Percentiles rank a stretch among this genome's conserved stretches.
These are phyloP conservation scores for Strigamia maritima DNA, from an alignment of 2,888 invertebrate genomes.

Conservation along the genomic window DNA sequence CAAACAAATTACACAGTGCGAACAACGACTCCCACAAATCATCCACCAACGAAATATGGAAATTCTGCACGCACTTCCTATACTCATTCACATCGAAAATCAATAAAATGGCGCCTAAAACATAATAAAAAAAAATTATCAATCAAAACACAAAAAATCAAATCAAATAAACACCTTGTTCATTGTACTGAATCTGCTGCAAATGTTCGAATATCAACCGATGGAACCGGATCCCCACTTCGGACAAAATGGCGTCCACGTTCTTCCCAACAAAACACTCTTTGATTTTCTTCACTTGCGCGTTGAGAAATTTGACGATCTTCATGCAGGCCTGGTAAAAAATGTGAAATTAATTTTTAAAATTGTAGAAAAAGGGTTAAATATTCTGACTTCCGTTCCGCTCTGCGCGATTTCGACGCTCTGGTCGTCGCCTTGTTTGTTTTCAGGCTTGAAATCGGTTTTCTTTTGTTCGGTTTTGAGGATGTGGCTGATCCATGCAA, in stretches of 20 bases:
- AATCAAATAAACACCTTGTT: constrained; percentile 56
- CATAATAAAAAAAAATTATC: background rate
- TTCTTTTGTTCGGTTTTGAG: constrained; percentile 92
- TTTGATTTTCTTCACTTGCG: constrained; percentile 71
- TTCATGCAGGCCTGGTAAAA: constrained; percentile 72
- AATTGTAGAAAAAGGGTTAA: no score
- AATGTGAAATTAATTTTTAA: constrained; percentile 2
- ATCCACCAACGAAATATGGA: constrained; percentile 72
- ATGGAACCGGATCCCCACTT: constrained; percentile 88
- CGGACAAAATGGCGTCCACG: constrained; percentile 76
- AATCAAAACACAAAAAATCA: background rate
- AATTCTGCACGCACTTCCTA: constrained; percentile 77
- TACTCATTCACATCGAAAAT: constrained; percentile 99
- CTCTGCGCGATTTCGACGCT: no score
- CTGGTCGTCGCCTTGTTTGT: constrained; percentile 53
- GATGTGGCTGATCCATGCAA: constrained; percentile 86
- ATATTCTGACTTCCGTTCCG: background rate
- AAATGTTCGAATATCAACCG: constrained; percentile 91
- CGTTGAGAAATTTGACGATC: constrained; percentile 78
- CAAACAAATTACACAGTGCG: constrained; percentile 88
- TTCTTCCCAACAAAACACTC: constrained; percentile 88
- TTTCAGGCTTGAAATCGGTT: constrained; percentile 72
- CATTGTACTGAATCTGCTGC: constrained; percentile 82
- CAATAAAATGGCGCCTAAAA: constrained; percentile 87
- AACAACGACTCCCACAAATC: constrained; percentile 93